Evolutionary conservation across 2,888 invertebrate genomes (phyloP), one percentile per base, ranked within the genome.

Genomic region (Sphinx pinastri): DNA sequence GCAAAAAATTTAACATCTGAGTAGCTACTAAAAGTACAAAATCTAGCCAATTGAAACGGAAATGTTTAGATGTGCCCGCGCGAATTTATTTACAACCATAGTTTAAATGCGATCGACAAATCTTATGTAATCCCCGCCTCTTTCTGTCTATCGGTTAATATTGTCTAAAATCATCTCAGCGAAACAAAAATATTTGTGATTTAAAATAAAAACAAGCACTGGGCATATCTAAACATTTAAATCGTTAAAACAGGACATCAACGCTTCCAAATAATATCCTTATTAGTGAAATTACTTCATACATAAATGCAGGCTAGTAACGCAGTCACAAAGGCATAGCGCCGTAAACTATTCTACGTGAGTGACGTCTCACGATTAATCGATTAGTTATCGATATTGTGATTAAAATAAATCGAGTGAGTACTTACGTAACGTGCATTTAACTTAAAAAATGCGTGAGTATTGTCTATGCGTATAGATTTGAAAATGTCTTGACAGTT

Each of bases 341-440:
- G 60, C 47, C n/a, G 38, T 59, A n/a, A 14, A 12, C 31, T 47
- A 47, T n/a, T n/a, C n/a, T 10, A 49, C 12, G 19, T 19, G 12
- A 63, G 63, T 63, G 60, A 60, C 2, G n/a, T 47, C 60, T 60
- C 60, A 47, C 38, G 11, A 45, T 13, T 47, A 38, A 45, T 60
- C 60, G 60, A 49, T 49, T 19, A 19, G 7, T 63, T 19, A 19
- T 63, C 47, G 63, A 63, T 63, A 49, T 63, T 63, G 49, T 63
- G 63, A 63, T 63, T 63, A 47, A 49, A 47, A 47, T 19, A 47
- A 47, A 63, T 49, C 63, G 63, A 49, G 63, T 63, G 63, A 63
- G 63, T 63, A 63, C 63, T 63, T 63, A 60, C 16, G 47, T 60
- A 63, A 63, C 49, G 63, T 63, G 63, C 63, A 63, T 63, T 63